Conservation (phyloP, 2,113 vertebrate genomes). For the Sylvia atricapilla region DNA sequence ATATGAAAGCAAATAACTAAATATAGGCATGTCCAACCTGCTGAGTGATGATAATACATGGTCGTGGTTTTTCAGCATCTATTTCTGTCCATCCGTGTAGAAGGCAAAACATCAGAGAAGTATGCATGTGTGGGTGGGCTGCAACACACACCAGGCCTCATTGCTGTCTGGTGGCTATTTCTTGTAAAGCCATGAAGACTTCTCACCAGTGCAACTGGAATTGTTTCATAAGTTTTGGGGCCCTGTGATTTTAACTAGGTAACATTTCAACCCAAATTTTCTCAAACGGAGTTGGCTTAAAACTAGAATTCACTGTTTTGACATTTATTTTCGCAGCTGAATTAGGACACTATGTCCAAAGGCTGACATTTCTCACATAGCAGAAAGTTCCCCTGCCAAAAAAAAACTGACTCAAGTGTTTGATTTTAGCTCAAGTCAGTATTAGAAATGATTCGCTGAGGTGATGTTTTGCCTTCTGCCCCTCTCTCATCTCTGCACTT, state of each 20-base stretch:
- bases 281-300: background rate
- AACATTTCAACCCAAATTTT: conserved; percentile 9
- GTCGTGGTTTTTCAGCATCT: background rate
- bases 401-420: background rate
- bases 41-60: background rate
- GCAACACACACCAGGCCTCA: background rate
- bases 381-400: conserved; percentile 38
- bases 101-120: background rate
- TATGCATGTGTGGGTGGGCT: background rate
- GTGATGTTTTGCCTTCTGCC: background rate
- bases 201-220: background rate
- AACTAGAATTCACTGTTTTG: conserved; percentile 20
- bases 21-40: background rate
- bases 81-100: background rate
- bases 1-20: background rate
- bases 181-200: background rate
- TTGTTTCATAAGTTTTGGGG: background rate
- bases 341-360: conserved; percentile 29
- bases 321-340: conserved; percentile 36
- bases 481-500: background rate
- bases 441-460: background rate
- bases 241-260: background rate
- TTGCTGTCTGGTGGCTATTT: background rate
- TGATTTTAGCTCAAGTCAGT: background rate
- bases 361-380: conserved; percentile 31